Percentiles rank a stretch among this genome's conserved stretches.
Evolutionary conservation across 1,140 invertebrate genomes (phyloP).

Genomic region (Hesperophylax magnus): DNA sequence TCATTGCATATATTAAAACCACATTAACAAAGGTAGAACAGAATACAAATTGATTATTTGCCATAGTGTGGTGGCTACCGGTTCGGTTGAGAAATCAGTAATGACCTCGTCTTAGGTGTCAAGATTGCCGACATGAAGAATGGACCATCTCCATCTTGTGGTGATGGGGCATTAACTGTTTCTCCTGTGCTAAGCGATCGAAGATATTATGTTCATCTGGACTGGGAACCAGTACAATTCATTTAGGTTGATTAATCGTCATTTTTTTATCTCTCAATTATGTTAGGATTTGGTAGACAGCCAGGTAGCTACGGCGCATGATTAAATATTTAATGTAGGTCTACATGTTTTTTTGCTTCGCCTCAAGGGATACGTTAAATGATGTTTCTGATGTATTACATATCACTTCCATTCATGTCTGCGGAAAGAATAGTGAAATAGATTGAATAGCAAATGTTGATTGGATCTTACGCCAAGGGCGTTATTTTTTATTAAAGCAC

Average conservation of each 20-base stretch:
- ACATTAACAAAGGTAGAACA: neutral
- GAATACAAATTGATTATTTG: constrained; percentile 15
- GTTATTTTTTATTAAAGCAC: too few species aligned
- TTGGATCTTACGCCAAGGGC: too few species aligned
- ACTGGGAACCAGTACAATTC: neutral
- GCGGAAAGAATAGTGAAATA: too few species aligned
- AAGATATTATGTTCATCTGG: neutral
- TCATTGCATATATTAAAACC: constrained; percentile 19
- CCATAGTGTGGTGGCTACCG: neutral
- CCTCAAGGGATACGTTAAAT: too few species aligned
- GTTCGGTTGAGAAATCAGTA: constrained; percentile 8
- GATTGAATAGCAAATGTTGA: too few species aligned
- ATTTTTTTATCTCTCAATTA: neutral
- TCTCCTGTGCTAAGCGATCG: neutral
- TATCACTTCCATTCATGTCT: too few species aligned
- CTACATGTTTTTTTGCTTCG: too few species aligned
- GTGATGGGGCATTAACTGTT: neutral
- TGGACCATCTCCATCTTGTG: neutral
- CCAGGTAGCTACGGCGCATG: too few species aligned
- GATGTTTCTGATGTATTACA: too few species aligned
- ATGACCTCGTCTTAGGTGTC: constrained; percentile 17
- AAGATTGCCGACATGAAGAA: constrained; percentile 15
- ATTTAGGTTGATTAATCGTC: constrained; percentile 1
- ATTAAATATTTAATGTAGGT: too few species aligned
- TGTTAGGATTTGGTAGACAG: neutral